phyloP scores from a whole-genome alignment of 2,888 invertebrate genomes.

The Gastracanthus pulcherrimus region DNA sequence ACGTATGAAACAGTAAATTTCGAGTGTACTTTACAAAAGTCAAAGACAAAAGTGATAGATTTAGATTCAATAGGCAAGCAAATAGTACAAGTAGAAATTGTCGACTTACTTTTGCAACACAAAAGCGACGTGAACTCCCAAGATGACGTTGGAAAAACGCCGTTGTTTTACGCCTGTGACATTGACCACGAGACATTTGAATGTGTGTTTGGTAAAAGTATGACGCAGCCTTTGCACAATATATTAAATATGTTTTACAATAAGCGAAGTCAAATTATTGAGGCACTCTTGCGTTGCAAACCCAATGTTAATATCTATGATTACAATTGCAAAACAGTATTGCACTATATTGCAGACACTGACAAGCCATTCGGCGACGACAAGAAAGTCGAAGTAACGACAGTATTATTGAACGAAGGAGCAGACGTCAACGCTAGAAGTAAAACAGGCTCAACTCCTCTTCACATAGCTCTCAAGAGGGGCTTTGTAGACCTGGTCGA shows the following conservation, averaged over 20 bases:
- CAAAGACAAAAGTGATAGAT: neutral
- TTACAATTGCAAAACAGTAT: constrained; percentile 6
- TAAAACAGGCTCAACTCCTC: constrained; percentile 26
- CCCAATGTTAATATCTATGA: constrained; percentile 16
- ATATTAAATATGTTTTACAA: constrained; percentile 8
- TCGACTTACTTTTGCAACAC: constrained; percentile 44
- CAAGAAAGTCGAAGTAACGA: constrained; percentile 1
- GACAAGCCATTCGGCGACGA: neutral
- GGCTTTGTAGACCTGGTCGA: neutral
- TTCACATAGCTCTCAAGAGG: constrained; percentile 36
- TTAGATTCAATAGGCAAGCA: constrained; percentile 18
- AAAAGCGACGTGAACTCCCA: constrained; percentile 29
- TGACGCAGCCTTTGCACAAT: neutral
- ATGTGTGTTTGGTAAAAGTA: constrained; percentile 3
- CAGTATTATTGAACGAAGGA: neutral
- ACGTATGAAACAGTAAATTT: neutral
- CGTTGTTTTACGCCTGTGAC: constrained; percentile 44
- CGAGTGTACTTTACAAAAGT: neutral
- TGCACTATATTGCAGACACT: neutral
- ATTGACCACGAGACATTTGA: constrained; percentile 34
- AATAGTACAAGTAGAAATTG: constrained; percentile 34
- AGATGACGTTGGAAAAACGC: constrained; percentile 33
- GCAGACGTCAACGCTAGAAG: constrained; percentile 38
- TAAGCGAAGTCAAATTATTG: constrained; percentile 10
- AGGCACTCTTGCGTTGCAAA: constrained; percentile 12